phyloP scores from a whole-genome alignment of 1,140 invertebrate genomes.

The Glossosoma conforme region DNA sequence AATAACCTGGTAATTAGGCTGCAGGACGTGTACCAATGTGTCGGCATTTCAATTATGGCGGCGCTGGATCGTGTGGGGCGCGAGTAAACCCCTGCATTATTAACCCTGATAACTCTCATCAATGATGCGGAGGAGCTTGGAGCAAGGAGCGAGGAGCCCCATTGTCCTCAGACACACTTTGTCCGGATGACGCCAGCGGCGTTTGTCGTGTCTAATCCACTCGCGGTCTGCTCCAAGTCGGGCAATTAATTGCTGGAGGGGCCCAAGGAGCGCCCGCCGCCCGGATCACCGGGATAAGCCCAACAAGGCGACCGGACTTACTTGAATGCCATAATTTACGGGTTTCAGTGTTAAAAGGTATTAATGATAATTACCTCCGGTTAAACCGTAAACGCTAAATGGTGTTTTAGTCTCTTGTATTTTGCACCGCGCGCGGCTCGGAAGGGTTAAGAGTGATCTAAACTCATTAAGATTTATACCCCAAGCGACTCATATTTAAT shows the following conservation, averaged over 20 bases:
- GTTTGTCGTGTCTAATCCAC: conserved; percentile 31
- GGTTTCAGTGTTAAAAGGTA: conserved; percentile 33
- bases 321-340: conserved; percentile 32
- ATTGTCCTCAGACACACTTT: conserved; percentile 12
- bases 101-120: conserved; percentile 1
- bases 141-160: neutral
- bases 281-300: conserved; percentile 30
- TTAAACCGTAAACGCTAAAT: conserved; percentile 32
- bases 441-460: conserved; percentile 30
- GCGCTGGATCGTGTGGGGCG: neutral
- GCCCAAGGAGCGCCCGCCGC: conserved; percentile 13
- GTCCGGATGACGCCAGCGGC: conserved; percentile 21
- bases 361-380: conserved; percentile 32
- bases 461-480: conserved; percentile 31
- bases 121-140: neutral
- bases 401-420: conserved; percentile 32
- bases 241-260: conserved; percentile 28
- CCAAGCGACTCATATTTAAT: conserved; percentile 23
- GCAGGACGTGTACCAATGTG: too few species aligned
- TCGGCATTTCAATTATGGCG: too few species aligned
- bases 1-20: too few species aligned
- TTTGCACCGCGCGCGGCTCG: conserved; percentile 26
- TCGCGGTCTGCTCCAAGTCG: conserved; percentile 24
- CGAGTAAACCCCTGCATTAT: neutral
- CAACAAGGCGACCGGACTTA: conserved; percentile 32